Conservation (phyloP, 2,888 invertebrate genomes). For the Thalpophila matura region DNA sequence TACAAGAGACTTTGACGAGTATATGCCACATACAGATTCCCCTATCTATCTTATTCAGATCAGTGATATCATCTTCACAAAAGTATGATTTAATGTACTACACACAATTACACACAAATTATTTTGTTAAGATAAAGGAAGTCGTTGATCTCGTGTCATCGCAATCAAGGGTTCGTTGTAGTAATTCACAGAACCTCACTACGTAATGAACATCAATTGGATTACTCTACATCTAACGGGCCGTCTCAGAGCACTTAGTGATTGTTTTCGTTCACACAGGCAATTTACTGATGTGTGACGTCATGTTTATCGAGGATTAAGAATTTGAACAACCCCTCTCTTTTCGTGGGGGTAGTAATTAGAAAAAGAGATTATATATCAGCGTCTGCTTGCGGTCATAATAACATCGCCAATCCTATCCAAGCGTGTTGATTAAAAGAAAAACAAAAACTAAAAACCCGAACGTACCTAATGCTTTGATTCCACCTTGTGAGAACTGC, state of each 20-base stretch:
- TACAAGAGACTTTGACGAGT: too few relatives aligned
- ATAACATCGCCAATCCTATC: background rate
- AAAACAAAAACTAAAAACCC: too few relatives aligned
- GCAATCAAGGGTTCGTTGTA: constrained; percentile 29
- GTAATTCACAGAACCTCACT: constrained; percentile 27
- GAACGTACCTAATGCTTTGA: too few relatives aligned
- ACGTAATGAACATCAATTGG: constrained; percentile 44
- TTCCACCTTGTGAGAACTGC: too few relatives aligned
- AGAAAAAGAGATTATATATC: background rate
- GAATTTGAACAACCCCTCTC: too few relatives aligned
- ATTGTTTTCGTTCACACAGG: constrained; percentile 20
- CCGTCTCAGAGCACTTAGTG: constrained; percentile 11
- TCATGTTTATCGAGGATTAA: background rate
- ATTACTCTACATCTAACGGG: constrained; percentile 35
- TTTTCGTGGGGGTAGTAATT: background rate
- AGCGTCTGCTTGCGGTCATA: background rate
- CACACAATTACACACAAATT: background rate
- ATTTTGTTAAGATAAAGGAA: constrained; percentile 28
- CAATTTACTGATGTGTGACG: background rate
- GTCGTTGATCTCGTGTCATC: constrained; percentile 30
- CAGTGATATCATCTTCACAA: background rate
- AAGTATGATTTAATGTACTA: background rate
- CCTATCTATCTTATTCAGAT: background rate
- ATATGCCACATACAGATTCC: background rate
- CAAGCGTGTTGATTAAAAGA: background rate